Conservation (phyloP, 1,140 invertebrate genomes). For the Hyles vespertilio region DNA sequence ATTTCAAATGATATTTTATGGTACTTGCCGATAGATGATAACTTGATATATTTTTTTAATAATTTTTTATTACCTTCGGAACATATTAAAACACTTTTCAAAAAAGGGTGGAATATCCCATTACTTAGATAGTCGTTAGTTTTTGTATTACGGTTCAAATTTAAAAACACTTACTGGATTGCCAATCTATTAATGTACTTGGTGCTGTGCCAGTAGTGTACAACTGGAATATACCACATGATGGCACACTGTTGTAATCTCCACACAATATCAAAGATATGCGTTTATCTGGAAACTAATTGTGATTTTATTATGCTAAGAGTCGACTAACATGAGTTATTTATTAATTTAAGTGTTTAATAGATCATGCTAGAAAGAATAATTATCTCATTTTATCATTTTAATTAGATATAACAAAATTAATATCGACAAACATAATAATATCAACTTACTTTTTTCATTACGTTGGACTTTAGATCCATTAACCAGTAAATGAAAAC, state of each 20-base stretch:
- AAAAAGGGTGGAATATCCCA: too few relatives aligned
- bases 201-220: slow-evolving; percentile 81
- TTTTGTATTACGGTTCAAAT: neutral
- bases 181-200: slow-evolving; percentile 82
- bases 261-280: slow-evolving; percentile 86
- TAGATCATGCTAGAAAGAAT: too few relatives aligned
- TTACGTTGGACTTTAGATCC: slow-evolving; percentile 57
- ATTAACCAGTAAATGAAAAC: slow-evolving; percentile 78
- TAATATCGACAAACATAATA: too few relatives aligned
- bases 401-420: too few relatives aligned
- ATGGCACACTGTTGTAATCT: slow-evolving; percentile 92
- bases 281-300: slow-evolving; percentile 74
- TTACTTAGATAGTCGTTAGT: too few relatives aligned
- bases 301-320: neutral
- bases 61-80: too few relatives aligned
- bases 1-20: too few relatives aligned
- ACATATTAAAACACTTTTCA: too few relatives aligned
- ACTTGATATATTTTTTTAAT: too few relatives aligned
- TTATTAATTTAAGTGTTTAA: neutral
- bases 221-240: slow-evolving; percentile 85
- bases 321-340: neutral
- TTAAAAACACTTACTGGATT: slow-evolving; percentile 81
- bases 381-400: too few relatives aligned
- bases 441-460: slow-evolving; percentile 58
- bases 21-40: too few relatives aligned